phyloP scores from a whole-genome alignment of 1,140 invertebrate species.

The Orius laevigatus region DNA sequence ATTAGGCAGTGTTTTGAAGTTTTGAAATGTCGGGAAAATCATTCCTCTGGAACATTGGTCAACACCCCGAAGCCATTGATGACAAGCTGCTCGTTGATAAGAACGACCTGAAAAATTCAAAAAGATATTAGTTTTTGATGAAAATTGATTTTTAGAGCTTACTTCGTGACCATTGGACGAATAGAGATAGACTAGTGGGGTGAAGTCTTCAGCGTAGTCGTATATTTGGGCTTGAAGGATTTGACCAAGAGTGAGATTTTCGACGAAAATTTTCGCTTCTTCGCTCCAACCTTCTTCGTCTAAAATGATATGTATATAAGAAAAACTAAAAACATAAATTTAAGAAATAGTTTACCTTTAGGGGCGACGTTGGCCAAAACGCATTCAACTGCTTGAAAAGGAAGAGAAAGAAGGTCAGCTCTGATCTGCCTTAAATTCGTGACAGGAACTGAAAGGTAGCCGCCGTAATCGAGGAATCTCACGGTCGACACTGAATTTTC shows the following conservation, averaged over 20 bases:
- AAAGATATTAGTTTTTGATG: constrained; percentile 5
- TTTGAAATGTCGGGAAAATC: not conserved
- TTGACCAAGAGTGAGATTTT: constrained; percentile 56
- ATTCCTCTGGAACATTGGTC: not conserved
- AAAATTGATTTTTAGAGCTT: constrained; percentile 26
- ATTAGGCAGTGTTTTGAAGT: too few species aligned
- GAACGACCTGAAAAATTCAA: constrained; percentile 39
- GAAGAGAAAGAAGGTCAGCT: constrained; percentile 78
- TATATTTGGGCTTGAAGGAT: constrained; percentile 75
- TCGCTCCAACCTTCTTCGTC: constrained; percentile 43
- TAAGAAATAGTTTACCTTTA: constrained; percentile 36
- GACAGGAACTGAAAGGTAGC: constrained; percentile 62
- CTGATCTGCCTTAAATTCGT: constrained; percentile 69
- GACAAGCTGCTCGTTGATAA: constrained; percentile 49
- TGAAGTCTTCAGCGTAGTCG: constrained; percentile 55
- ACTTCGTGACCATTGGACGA: constrained; percentile 51
- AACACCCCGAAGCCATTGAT: constrained; percentile 41
- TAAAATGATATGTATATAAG: constrained; percentile 16
- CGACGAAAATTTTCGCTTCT: constrained; percentile 57
- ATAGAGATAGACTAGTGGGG: constrained; percentile 64
- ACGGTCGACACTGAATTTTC: constrained; percentile 57
- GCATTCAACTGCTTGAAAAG: constrained; percentile 92
- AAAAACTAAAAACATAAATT: constrained; percentile 5
- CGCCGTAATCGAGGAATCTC: constrained; percentile 86
- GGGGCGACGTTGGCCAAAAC: constrained; percentile 77